Evolutionary conservation across 2,888 invertebrate species (phyloP).

Genomic region (Tetanocera ferruginea): DNA sequence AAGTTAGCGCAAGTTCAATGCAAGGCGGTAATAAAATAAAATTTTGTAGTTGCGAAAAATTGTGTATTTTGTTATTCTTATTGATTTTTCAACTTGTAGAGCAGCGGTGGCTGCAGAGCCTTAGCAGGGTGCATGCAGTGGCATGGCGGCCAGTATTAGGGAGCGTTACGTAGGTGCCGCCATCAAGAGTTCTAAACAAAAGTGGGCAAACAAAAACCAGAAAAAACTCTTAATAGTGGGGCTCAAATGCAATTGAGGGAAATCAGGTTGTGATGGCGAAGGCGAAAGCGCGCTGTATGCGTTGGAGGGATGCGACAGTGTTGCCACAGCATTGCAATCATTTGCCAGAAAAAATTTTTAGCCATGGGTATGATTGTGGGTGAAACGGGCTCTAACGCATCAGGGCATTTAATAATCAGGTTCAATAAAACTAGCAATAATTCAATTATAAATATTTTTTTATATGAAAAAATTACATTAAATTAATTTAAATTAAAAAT

Average conservation of each 20-base stretch:
- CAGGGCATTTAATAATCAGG: too few relatives aligned
- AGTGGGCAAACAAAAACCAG: not conserved
- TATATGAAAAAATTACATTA: too few relatives aligned
- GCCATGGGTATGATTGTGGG: too few relatives aligned
- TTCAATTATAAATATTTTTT: too few relatives aligned
- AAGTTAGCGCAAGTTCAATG: not conserved
- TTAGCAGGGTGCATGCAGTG: not conserved
- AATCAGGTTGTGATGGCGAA: not conserved
- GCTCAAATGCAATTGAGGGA: not conserved
- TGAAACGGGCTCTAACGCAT: too few relatives aligned
- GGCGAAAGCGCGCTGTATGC: slow-evolving; percentile 1
- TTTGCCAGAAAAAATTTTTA: too few relatives aligned
- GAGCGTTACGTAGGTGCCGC: not conserved
- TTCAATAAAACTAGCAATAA: too few relatives aligned
- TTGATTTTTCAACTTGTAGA: slow-evolving; percentile 60
- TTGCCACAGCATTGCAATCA: not conserved
- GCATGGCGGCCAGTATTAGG: not conserved
- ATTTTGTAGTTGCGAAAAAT: slow-evolving; percentile 48
- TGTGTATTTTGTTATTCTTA: slow-evolving; percentile 65
- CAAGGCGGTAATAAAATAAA: not conserved
- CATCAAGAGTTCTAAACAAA: not conserved
- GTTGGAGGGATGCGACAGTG: not conserved
- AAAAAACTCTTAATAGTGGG: not conserved
- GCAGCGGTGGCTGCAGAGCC: not conserved
- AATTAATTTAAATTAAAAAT: too few relatives aligned